These are phyloP conservation scores for Mola mola DNA, from an alignment of 2,113 vertebrate genomes.

Conservation along the genomic window DNA sequence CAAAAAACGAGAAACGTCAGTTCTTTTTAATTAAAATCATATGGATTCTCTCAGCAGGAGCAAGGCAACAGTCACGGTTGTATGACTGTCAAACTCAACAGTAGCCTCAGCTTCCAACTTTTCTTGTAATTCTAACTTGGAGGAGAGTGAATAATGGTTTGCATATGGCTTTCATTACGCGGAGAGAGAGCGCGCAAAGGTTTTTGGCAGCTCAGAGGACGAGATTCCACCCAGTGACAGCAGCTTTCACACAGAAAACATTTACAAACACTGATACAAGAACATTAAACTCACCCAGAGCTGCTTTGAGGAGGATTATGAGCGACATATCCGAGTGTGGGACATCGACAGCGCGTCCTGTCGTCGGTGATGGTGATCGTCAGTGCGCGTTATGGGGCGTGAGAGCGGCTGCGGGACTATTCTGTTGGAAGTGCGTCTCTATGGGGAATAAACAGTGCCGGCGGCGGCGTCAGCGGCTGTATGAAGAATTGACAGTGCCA, in stretches of 20 bases:
- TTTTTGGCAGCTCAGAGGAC: conserved; percentile 9
- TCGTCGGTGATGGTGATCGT: conserved; percentile 12
- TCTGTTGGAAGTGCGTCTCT: conserved; percentile 1
- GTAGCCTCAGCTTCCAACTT: neutral
- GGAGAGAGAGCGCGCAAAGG: neutral
- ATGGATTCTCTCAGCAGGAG: conserved; percentile 16
- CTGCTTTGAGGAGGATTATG: conserved; percentile 41
- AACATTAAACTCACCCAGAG: conserved; percentile 71
- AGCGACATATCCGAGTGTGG: conserved; percentile 61
- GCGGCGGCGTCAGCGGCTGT: fast-evolving
- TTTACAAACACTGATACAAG: neutral
- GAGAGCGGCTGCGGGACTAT: conserved; percentile 26
- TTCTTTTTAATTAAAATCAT: conserved; percentile 37
- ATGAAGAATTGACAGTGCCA: conserved; percentile 14
- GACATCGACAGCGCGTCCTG: conserved; percentile 10
- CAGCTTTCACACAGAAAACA: neutral
- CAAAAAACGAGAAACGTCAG: neutral
- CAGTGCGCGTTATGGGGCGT: conserved; percentile 1
- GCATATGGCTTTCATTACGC: conserved; percentile 57
- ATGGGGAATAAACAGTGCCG: neutral
- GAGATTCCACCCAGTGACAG: neutral
- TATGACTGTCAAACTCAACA: neutral
- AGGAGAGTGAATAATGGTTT: conserved; percentile 12
- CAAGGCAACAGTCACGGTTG: too few species aligned
- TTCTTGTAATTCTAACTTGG: neutral